These are phyloP conservation scores for Takifugu rubripes DNA, from an alignment of 2,797 vertebrate genomes.

Conservation along the genomic window DNA sequence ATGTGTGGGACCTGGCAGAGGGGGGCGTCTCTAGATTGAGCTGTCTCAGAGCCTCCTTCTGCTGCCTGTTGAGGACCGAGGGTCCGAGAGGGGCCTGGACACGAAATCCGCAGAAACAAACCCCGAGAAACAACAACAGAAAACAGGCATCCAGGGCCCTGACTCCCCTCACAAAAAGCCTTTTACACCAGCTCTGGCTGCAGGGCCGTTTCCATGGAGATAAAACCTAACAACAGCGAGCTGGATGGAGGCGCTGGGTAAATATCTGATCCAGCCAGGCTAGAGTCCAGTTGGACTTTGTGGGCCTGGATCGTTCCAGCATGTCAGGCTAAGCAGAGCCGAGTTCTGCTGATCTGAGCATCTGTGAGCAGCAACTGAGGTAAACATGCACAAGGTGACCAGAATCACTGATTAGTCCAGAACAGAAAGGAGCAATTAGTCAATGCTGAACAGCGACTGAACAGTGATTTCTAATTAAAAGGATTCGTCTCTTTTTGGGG, in stretches of 20 bases:
- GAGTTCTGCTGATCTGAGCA: slow-evolving; percentile 16
- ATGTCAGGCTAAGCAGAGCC: slow-evolving; percentile 21
- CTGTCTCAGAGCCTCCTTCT: slow-evolving; percentile 40
- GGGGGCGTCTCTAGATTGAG: slow-evolving; percentile 50
- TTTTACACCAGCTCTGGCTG: slow-evolving; percentile 38
- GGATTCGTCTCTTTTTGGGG: no score
- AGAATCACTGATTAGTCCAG: no score
- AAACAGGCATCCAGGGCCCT: slow-evolving; percentile 43
- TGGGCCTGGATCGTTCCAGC: slow-evolving; percentile 28
- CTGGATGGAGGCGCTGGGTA: slow-evolving; percentile 29
- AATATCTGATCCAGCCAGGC: slow-evolving; percentile 43
- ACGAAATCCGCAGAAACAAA: slow-evolving; percentile 64
- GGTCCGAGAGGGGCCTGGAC: slow-evolving; percentile 56
- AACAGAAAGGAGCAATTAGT: no score
- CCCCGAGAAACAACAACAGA: slow-evolving; percentile 46
- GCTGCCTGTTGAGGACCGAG: slow-evolving; percentile 28
- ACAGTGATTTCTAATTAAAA: no score
- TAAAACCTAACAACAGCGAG: slow-evolving; percentile 43
- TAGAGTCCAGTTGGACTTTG: slow-evolving; percentile 48
- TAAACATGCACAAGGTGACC: no score
- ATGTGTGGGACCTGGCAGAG: slow-evolving; percentile 28
- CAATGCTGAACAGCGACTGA: no score
- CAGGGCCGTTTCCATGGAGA: slow-evolving; percentile 54
- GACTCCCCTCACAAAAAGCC: slow-evolving; percentile 47
- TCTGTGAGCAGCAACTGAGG: not conserved